Conservation (phyloP, 2,797 vertebrate species). For the Anguilla obscura region DNA sequence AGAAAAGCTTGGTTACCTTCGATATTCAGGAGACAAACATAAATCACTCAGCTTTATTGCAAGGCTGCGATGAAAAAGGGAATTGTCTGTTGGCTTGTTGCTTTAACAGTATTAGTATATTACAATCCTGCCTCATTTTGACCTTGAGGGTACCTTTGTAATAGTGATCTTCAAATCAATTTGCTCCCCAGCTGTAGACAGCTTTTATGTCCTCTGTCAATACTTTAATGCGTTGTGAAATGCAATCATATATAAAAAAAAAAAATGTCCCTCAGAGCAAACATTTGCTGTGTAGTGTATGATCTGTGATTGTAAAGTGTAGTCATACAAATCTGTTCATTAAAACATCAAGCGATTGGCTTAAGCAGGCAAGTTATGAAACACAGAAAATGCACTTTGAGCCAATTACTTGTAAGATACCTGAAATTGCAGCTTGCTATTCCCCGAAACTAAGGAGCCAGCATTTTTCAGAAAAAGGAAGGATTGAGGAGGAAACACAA, state of each 20-base stretch:
- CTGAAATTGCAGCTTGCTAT: neutral
- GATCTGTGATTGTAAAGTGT: neutral
- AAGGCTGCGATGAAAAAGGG: neutral
- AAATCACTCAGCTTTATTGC: neutral
- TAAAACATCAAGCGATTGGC: neutral
- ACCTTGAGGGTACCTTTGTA: neutral
- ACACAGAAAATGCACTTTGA: neutral
- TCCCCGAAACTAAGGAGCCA: neutral
- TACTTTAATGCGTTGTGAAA: neutral
- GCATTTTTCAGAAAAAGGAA: neutral
- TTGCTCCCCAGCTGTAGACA: neutral
- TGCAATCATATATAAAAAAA: neutral
- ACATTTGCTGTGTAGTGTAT: neutral
- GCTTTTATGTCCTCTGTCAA: neutral
- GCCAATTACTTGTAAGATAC: neutral
- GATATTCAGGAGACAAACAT: neutral
- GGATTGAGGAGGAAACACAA: neutral
- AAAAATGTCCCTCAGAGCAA: neutral
- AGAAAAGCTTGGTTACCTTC: neutral
- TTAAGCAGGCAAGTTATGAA: neutral
- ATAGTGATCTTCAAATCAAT: neutral
- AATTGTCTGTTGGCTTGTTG: neutral
- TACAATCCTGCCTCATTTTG: neutral
- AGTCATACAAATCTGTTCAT: neutral
- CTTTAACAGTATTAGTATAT: constrained; percentile 5